Conservation (phyloP, 2,797 vertebrate genomes). For the Crenuchus spilurus region DNA sequence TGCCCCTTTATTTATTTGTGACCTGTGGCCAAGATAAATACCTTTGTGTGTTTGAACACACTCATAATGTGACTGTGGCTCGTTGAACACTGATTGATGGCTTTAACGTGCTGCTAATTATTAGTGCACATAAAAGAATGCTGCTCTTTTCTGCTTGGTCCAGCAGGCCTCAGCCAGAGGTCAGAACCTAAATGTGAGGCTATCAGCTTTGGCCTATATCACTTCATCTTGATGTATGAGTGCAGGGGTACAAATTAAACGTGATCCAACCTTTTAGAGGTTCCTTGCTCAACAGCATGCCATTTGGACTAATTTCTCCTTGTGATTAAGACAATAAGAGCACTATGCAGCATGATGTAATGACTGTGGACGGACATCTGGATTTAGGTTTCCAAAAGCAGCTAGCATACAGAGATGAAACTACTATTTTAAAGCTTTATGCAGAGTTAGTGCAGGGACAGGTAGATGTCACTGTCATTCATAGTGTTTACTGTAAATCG, state of each 20-base stretch:
- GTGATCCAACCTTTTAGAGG: conserved; percentile 72
- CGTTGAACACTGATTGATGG: conserved; percentile 79
- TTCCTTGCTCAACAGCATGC: conserved; percentile 75
- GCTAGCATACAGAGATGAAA: conserved; percentile 65
- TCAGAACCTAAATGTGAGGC: conserved; percentile 75
- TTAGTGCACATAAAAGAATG: conserved; percentile 82
- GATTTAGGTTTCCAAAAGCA: conserved; percentile 74
- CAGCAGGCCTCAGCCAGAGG: conserved; percentile 71
- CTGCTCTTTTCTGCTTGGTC: conserved; percentile 75
- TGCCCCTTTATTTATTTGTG: conserved; percentile 67
- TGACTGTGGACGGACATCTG: conserved; percentile 84
- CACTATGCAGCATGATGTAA: conserved; percentile 78
- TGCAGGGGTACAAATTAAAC: conserved; percentile 82
- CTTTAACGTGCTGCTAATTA: conserved; percentile 78
- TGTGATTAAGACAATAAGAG: conserved; percentile 78
- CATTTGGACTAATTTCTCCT: conserved; percentile 78
- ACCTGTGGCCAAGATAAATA: conserved; percentile 75
- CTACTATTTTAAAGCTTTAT: conserved; percentile 66
- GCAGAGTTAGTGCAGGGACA: conserved; percentile 59
- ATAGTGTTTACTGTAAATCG: too few species aligned
- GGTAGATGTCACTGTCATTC: neutral
- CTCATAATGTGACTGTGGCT: conserved; percentile 76
- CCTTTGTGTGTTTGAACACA: conserved; percentile 72
- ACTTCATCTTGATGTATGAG: conserved; percentile 86
- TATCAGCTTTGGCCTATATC: conserved; percentile 79